Conservation (phyloP, 2,113 vertebrate genomes). For the Triplophysa tibetana region DNA sequence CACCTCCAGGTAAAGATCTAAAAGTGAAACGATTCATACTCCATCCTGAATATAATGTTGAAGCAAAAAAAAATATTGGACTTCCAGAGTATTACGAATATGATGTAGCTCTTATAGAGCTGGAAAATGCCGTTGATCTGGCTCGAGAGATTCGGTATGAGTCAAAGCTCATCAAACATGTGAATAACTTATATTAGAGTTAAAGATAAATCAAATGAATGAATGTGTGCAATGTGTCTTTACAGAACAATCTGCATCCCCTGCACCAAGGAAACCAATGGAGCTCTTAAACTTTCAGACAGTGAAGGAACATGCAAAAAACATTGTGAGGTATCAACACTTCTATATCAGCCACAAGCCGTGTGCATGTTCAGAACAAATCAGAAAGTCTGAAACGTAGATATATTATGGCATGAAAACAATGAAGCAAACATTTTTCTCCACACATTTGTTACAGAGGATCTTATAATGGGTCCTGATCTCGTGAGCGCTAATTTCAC, state of each 20-base stretch:
- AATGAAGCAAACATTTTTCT: slow-evolving; percentile 12
- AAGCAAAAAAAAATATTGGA: neutral
- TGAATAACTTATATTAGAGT: neutral
- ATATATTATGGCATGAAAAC: too few relatives aligned
- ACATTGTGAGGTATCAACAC: slow-evolving; percentile 62
- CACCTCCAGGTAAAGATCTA: slow-evolving; percentile 24
- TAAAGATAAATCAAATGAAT: neutral
- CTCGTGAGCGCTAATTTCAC: slow-evolving; percentile 66
- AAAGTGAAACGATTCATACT: neutral
- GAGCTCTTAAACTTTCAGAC: slow-evolving; percentile 59
- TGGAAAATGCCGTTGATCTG: slow-evolving; percentile 35
- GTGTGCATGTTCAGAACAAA: neutral
- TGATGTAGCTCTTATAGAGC: slow-evolving; percentile 72
- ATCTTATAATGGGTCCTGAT: slow-evolving; percentile 57
- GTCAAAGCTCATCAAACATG: neutral
- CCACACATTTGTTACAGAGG: slow-evolving; percentile 56
- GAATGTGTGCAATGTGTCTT: neutral
- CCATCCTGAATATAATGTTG: slow-evolving; percentile 58
- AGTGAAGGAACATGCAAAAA: slow-evolving; percentile 55
- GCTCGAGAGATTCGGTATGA: slow-evolving; percentile 26
- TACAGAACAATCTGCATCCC: slow-evolving; percentile 76
- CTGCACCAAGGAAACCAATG: slow-evolving; percentile 70
- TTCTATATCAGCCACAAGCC: neutral
- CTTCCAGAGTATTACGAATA: slow-evolving; percentile 72
- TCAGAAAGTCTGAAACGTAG: too few relatives aligned